A percentile compares a stretch with the other conserved stretches of the same genome.
Evolutionary conservation across 2,888 invertebrate species (phyloP).

Genomic region (Drosophila parthenogenetica): DNA sequence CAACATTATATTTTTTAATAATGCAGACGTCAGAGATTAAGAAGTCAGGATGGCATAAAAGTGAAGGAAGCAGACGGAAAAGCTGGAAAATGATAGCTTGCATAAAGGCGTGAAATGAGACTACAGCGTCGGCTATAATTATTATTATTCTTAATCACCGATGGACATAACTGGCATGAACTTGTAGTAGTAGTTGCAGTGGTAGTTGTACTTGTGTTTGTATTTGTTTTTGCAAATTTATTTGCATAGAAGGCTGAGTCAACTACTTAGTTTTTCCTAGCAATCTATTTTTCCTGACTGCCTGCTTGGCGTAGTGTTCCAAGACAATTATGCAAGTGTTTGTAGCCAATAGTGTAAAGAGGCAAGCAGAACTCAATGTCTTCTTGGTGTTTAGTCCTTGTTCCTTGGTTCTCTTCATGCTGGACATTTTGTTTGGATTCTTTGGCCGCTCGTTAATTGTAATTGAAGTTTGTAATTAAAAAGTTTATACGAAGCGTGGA

Average conservation of each 20-base stretch:
- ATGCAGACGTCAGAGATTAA: constrained; percentile 23
- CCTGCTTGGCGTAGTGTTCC: constrained; percentile 16
- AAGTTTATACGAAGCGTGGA: constrained; percentile 71
- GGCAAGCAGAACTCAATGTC: constrained; percentile 2
- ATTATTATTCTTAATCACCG: constrained; percentile 66
- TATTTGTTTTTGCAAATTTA: constrained; percentile 10
- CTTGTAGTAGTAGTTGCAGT: neutral
- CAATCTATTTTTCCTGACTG: constrained; percentile 6
- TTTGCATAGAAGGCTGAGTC: constrained; percentile 17
- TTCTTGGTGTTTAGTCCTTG: constrained; percentile 1
- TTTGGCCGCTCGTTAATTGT: constrained; percentile 73
- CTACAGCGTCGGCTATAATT: constrained; percentile 54
- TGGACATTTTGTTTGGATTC: constrained; percentile 52
- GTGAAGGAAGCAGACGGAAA: neutral
- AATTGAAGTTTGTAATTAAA: constrained; percentile 81
- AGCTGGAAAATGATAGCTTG: constrained; percentile 30
- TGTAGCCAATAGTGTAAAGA: constrained; percentile 14
- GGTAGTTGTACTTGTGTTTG: constrained; percentile 1
- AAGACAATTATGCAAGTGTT: constrained; percentile 65
- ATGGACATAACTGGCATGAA: constrained; percentile 18
- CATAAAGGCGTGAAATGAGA: constrained; percentile 32
- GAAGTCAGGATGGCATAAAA: constrained; percentile 3
- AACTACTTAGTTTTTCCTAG: constrained; percentile 11
- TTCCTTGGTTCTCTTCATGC: constrained; percentile 27
- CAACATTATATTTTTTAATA: constrained; percentile 37